A percentile compares a stretch with the other conserved stretches of the same genome.
Evolutionary conservation across 2,113 vertebrate genomes (phyloP).

Genomic region (Pterophyllum scalare): DNA sequence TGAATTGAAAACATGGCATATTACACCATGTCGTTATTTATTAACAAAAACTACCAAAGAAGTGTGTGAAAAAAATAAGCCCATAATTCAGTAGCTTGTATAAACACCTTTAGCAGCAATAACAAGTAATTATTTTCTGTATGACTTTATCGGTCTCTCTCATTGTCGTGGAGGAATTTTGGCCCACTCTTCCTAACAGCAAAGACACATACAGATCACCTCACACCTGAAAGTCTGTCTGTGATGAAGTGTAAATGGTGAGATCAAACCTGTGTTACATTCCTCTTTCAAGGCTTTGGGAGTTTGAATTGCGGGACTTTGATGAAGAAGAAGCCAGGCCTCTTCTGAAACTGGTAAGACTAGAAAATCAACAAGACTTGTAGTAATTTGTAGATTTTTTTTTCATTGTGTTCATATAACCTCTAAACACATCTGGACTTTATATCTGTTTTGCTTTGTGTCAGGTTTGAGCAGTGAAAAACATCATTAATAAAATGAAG

Average conservation of each 20-base stretch:
- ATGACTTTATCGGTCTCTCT: not conserved
- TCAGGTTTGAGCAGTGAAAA: not conserved
- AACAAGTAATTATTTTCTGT: not conserved
- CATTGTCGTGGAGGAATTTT: not conserved
- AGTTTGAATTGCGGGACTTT: not conserved
- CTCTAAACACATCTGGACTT: not conserved
- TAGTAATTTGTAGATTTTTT: not conserved
- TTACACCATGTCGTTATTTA: not conserved
- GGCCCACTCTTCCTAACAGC: not conserved
- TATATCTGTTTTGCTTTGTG: not conserved
- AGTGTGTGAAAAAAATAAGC: not conserved
- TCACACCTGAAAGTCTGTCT: not conserved
- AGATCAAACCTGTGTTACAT: not conserved
- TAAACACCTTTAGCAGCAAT: not conserved
- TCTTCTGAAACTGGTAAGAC: not conserved
- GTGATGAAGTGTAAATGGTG: not conserved
- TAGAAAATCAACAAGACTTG: not conserved
- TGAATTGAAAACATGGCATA: not conserved
- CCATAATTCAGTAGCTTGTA: not conserved
- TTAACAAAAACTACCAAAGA: not conserved
- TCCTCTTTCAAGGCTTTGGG: not conserved
- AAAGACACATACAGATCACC: not conserved
- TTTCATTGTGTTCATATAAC: not conserved
- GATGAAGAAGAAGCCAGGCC: not conserved
- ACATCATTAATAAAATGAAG: too few species aligned